These are phyloP conservation scores for Drosophila pseudoobscura DNA, from an alignment of 1,140 invertebrate genomes.

Conservation along the genomic window DNA sequence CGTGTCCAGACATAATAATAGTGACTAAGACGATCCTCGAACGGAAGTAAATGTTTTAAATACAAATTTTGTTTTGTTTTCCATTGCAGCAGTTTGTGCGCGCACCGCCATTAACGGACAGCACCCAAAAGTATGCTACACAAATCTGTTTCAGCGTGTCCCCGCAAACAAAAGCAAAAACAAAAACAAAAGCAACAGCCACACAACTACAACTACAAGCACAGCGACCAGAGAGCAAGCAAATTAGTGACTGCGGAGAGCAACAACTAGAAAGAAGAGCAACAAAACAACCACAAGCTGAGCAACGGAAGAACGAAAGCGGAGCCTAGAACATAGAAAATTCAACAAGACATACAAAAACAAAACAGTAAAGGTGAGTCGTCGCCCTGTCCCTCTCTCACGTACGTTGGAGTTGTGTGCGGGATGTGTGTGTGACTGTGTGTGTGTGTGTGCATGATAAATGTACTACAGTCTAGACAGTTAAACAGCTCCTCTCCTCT, in stretches of 20 bases:
- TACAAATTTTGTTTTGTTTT: constrained; percentile 17
- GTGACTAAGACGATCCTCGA: constrained; percentile 1
- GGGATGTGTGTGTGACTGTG: constrained; percentile 16
- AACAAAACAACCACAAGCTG: constrained; percentile 20
- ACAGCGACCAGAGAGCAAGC: constrained; percentile 35
- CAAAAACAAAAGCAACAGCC: constrained; percentile 11
- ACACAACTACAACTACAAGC: constrained; percentile 29
- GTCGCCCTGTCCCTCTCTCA: constrained; percentile 14
- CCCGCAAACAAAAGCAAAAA: constrained; percentile 35
- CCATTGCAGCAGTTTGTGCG: constrained; percentile 72
- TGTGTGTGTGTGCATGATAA: constrained; percentile 50
- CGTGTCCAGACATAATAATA: constrained; percentile 19
- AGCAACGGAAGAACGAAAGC: constrained; percentile 14
- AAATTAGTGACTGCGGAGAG: constrained; percentile 44
- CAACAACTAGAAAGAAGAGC: constrained; percentile 21
- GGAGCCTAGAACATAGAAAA: constrained; percentile 43
- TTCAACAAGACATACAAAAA: constrained; percentile 41
- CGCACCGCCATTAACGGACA: constrained; percentile 60
- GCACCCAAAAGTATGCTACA: constrained; percentile 73
- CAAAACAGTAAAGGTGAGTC: constrained; percentile 57
- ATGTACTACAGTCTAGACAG: constrained; percentile 73
- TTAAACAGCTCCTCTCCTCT: constrained; percentile 51
- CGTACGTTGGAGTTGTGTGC: constrained; percentile 12
- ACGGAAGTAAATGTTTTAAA: not conserved
- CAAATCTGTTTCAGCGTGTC: constrained; percentile 62